Conservation (phyloP, 1,140 invertebrate species). For the Hypsibius dujardini region DNA sequence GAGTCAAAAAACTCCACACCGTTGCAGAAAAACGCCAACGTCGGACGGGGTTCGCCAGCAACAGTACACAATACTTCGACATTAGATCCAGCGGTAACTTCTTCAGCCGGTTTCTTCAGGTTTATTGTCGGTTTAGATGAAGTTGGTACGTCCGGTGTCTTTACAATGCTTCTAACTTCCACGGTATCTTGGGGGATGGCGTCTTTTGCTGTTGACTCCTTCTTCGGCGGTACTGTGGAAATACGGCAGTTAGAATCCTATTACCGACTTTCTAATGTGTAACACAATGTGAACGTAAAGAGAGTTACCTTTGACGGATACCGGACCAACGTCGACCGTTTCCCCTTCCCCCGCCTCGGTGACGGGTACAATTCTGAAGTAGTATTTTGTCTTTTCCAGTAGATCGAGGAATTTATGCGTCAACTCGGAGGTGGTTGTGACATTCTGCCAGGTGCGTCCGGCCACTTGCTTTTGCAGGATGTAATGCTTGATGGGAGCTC, state of each 20-base stretch:
- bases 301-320: slow-evolving; percentile 23
- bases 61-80: not conserved
- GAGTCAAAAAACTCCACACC: not conserved
- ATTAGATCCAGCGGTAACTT: not conserved
- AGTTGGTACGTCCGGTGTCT: too few relatives aligned
- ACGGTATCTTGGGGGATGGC: too few relatives aligned
- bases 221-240: too few relatives aligned
- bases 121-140: not conserved
- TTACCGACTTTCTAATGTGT: too few relatives aligned
- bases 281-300: too few relatives aligned
- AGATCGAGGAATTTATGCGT: slow-evolving; percentile 21
- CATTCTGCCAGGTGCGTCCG: slow-evolving; percentile 50
- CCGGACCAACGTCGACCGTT: slow-evolving; percentile 21
- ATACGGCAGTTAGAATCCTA: too few relatives aligned
- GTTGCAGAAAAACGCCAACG: not conserved
- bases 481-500: slow-evolving; percentile 64
- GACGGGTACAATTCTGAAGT: slow-evolving; percentile 25
- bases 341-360: slow-evolving; percentile 30
- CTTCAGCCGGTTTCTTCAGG: not conserved
- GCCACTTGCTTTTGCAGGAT: slow-evolving; percentile 59
- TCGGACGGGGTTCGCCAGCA: not conserved
- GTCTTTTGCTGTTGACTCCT: too few relatives aligned
- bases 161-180: too few relatives aligned
- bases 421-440: slow-evolving; percentile 17
- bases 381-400: slow-evolving; percentile 25